phyloP scores from a whole-genome alignment of 2,797 vertebrate species.

The Argyrosomus regius region DNA sequence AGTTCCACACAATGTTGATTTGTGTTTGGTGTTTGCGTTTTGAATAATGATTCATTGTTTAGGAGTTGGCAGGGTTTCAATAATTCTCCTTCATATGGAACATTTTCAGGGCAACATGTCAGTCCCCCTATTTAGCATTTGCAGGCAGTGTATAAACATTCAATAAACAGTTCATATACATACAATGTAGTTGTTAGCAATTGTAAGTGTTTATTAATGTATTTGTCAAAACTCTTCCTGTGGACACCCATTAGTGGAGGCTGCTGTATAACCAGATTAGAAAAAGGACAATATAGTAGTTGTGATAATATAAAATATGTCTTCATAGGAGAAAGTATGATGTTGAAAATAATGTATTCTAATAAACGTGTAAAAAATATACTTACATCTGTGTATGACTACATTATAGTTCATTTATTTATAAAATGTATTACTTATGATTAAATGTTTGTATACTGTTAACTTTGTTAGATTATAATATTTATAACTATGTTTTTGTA shows the following conservation, averaged over 20 bases:
- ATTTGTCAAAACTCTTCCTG: neutral
- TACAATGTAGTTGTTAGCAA: neutral
- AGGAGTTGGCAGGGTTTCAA: neutral
- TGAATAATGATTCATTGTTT: constrained; percentile 11
- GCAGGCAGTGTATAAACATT: neutral
- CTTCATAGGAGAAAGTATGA: neutral
- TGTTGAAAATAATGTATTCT: neutral
- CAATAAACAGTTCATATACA: neutral
- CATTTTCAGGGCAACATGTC: neutral
- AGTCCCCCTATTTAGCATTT: neutral
- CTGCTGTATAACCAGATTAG: neutral
- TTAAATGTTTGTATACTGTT: no score
- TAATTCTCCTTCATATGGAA: neutral
- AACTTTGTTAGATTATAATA: no score
- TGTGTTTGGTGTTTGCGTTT: neutral
- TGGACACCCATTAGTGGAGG: neutral
- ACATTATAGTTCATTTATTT: neutral
- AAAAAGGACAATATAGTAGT: neutral
- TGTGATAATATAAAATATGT: neutral
- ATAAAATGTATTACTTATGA: no score
- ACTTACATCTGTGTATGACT: neutral
- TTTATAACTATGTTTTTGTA: no score
- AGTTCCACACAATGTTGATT: constrained; percentile 20
- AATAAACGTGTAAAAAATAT: no score
- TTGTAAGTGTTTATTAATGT: neutral